These are phyloP conservation scores for Charadrius vociferus DNA, from an alignment of 2,113 vertebrate genomes.

Conservation along the genomic window DNA sequence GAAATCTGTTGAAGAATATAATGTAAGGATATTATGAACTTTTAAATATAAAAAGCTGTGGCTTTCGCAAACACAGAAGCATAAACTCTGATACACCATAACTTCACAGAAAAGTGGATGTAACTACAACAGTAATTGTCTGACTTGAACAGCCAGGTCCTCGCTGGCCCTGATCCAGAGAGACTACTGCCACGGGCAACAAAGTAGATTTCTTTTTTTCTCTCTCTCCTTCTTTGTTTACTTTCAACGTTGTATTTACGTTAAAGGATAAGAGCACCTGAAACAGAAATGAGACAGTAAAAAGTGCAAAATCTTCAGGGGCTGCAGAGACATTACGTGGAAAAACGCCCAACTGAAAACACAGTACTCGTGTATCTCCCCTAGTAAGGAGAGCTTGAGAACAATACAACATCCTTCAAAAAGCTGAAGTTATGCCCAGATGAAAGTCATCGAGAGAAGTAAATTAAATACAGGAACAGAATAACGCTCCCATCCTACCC, in stretches of 20 bases:
- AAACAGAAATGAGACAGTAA: not conserved
- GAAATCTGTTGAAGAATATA: not conserved
- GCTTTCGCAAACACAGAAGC: not conserved
- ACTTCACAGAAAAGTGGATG: not conserved
- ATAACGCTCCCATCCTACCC: not conserved
- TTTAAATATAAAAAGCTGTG: conserved; percentile 18
- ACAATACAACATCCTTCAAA: not conserved
- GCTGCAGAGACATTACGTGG: not conserved
- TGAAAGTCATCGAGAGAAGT: not conserved
- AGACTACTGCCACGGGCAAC: not conserved
- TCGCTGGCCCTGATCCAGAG: not conserved
- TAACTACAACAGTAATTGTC: not conserved
- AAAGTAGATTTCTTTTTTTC: not conserved
- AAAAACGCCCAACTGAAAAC: not conserved
- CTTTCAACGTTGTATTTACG: not conserved
- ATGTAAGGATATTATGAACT: not conserved
- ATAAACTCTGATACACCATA: not conserved
- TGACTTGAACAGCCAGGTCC: not conserved
- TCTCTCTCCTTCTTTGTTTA: not conserved
- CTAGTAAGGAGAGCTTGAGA: not conserved
- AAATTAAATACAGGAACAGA: not conserved
- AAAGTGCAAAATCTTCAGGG: not conserved
- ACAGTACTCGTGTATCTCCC: not conserved
- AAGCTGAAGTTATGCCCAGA: not conserved
- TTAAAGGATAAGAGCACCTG: not conserved